Base-by-base conservation (phyloP, 2,888 invertebrate genomes). In the Machimus rusticus region DNA sequence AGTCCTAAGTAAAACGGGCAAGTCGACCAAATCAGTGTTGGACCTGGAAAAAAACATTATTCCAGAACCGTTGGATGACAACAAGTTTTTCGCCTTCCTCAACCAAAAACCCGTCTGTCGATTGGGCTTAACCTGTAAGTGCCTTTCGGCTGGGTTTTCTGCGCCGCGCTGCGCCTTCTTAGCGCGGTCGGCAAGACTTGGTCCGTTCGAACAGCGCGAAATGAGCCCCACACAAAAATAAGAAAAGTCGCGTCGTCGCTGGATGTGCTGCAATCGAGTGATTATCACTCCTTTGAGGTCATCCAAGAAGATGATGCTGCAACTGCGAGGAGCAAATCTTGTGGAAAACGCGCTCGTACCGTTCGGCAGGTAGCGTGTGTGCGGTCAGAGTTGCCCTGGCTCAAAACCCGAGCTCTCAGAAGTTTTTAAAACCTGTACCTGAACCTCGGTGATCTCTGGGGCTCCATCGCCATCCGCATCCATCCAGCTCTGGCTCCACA, bases 11-110 rank as follows among this genome's bases (percentile, higher is more conserved):
- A 84, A 66, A 57, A 84, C 57, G 28, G 43, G 37, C 34, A 66
- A 39, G 28, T 39, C 39, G 66, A 84, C 66, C 82, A 57, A 66
- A 84, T 84, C 37, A 37, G 37, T 66, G 82, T 34, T 37, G 82
- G 37, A 37, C 66, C 19, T 66, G 66, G 66, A 51, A 19, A 23
- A 55, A 81, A 81, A 81, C 51, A 84, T 66, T 84, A 84, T 39
- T 39, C 37, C 82, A 84, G 82, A 84, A 84, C 82, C 82, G 82
- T 84, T 84, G 34, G 82, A 66, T 39, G 81, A 66, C 82, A 84
- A 84, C 82, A 66, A 84, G 82, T 84, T 84, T 84, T 84, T 84
- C 66, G 31, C 79, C 79, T 79, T 79, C 79, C 51, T 79, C 78
- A 79, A 51, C 79, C 66, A 0, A 66, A 66, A 66, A 66, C 66